Evolutionary conservation across 1,140 invertebrate genomes (phyloP), one percentile per base, ranked within the genome.

Genomic region (Scaptomyza graminum): DNA sequence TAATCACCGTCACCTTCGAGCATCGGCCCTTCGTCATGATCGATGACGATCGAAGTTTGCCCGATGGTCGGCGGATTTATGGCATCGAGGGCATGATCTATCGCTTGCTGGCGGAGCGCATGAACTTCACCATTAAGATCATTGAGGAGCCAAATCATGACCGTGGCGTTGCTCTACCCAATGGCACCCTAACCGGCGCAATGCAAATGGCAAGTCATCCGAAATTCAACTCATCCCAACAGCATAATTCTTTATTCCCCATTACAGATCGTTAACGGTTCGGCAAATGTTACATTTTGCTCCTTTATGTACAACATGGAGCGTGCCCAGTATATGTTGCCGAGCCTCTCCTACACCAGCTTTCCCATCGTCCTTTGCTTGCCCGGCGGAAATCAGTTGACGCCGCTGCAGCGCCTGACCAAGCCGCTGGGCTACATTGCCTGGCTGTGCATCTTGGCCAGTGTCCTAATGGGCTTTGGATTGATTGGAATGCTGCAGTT

Each of bases 81-180:
- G 90, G 90, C 12, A 90, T 90, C 9, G 90, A 91, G 54, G 90
- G 90, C 4, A 47, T 70, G 61, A 52, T 91, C 1, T 68, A 83
- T 13, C 52, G 25, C 0, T 7, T 81, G 25, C 22, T 91, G 5
- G 71, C 87, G 0, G 67, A 85, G 34, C 59, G 69, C 7, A 83
- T 91, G 78, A 91, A 91, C 57, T 91, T 91, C 37, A 74, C 46
- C 8, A 49, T 89, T 5, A 68, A 57, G 8, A 8, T 75, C n/a
- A 5, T 85, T 5, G 65, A 68, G 18, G 43, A 54, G 1, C 7
- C 61, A 25, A 57, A 80, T 7, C 47, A 49, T 0, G 64, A 90
- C 54, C 84, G 90, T 5, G 90, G 90, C 5, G 16, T 51, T 2
- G 51, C 76, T 5, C 39, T 44, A 3, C 46, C 60, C 15, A 91